A percentile compares a stretch with the other conserved stretches of the same genome.
Conservation (phyloP, 2,888 invertebrate species). For the Neoaliturus tenellus region DNA sequence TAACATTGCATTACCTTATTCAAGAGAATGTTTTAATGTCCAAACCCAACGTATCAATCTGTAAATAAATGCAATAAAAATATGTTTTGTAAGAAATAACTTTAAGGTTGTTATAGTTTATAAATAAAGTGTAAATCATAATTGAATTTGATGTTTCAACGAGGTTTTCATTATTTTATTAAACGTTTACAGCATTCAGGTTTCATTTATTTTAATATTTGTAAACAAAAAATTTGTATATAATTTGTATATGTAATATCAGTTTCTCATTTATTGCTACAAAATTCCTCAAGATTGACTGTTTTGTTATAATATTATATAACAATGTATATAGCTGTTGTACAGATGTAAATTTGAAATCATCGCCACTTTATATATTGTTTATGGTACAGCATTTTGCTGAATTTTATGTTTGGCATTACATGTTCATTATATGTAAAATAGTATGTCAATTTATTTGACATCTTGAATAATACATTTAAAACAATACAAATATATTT, state of each 20-base stretch:
- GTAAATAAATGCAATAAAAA: slow-evolving; percentile 38
- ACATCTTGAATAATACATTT: slow-evolving; percentile 25
- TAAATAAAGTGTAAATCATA: background rate
- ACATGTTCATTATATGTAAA: slow-evolving; percentile 46
- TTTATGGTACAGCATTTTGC: slow-evolving; percentile 39
- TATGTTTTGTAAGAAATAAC: background rate
- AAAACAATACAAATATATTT: background rate
- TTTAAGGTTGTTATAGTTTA: slow-evolving; percentile 30
- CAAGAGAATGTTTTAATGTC: too few relatives aligned
- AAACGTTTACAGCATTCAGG: too few relatives aligned
- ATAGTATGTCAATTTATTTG: slow-evolving; percentile 44
- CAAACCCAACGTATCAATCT: too few relatives aligned
- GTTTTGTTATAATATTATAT: slow-evolving; percentile 28
- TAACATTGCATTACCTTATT: too few relatives aligned
- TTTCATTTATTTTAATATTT: too few relatives aligned
- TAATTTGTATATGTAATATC: too few relatives aligned
- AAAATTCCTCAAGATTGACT: background rate
- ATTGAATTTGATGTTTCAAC: background rate
- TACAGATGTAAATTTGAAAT: slow-evolving; percentile 58
- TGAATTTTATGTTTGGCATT: slow-evolving; percentile 30
- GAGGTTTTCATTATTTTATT: too few relatives aligned
- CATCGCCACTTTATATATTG: slow-evolving; percentile 42
- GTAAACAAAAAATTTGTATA: too few relatives aligned
- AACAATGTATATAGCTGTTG: slow-evolving; percentile 53
- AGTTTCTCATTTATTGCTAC: background rate